Conservation (phyloP, 2,888 invertebrate genomes). For the Luffia ferchaultella region DNA sequence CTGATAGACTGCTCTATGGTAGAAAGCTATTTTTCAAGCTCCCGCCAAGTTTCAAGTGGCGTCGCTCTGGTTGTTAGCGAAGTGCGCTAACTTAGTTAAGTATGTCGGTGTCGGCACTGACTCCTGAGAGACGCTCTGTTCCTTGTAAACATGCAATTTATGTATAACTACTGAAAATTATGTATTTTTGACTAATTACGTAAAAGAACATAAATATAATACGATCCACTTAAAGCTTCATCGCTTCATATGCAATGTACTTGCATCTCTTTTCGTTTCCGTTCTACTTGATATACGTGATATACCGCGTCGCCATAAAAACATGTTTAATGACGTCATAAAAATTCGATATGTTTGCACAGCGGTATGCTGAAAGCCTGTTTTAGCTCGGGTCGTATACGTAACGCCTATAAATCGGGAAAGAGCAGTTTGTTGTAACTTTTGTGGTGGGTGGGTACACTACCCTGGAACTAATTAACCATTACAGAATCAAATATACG, state of each 20-base stretch:
- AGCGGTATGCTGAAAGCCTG: constrained; percentile 41
- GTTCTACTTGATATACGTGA: no score
- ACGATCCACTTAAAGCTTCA: no score
- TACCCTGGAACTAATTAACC: no score
- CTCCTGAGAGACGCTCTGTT: no score
- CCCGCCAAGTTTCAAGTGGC: constrained; percentile 19
- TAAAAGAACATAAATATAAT: no score
- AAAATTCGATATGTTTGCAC: constrained; percentile 52
- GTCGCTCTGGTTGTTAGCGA: constrained; percentile 21
- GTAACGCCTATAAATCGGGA: constrained; percentile 9
- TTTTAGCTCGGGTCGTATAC: constrained; percentile 27
- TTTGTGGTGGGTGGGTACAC: no score
- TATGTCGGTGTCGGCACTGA: constrained; percentile 19
- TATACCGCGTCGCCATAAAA: constrained; percentile 55
- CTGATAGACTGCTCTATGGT: no score
- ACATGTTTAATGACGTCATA: constrained; percentile 62
- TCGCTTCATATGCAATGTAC: no score
- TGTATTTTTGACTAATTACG: no score
- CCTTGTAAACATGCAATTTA: constrained; percentile 11
- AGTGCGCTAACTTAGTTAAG: constrained; percentile 25
- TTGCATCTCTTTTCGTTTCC: no score
- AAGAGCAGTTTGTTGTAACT: not conserved
- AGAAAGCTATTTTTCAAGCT: constrained; percentile 21
- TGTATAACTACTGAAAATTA: no score
- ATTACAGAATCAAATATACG: no score